These are phyloP conservation scores for Drosophila yooni DNA, from an alignment of 2,888 invertebrate species.

Conservation along the genomic window DNA sequence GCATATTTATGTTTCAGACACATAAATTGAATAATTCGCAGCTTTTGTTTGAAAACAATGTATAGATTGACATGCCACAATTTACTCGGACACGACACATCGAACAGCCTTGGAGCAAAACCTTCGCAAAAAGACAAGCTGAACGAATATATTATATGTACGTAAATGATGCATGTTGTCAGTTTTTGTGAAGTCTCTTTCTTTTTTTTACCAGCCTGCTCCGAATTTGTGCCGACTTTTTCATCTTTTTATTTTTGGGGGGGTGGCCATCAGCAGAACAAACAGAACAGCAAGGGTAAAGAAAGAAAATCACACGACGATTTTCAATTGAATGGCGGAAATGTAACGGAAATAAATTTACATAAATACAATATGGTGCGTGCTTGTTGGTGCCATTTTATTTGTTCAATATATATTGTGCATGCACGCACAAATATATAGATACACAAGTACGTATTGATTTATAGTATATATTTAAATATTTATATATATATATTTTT, in stretches of 20 bases:
- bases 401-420: slow-evolving; percentile 68
- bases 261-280: slow-evolving; percentile 29
- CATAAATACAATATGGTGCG: slow-evolving; percentile 81
- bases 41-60: slow-evolving; percentile 28
- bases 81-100: slow-evolving; percentile 34
- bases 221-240: slow-evolving; percentile 34
- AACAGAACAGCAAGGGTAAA: slow-evolving; percentile 44
- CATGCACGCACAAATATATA: slow-evolving; percentile 51
- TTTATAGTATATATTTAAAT: slow-evolving; percentile 49
- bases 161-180: slow-evolving; percentile 57
- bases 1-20: slow-evolving; percentile 6
- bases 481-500: slow-evolving; percentile 10
- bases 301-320: slow-evolving; percentile 75
- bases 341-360: slow-evolving; percentile 82
- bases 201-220: slow-evolving; percentile 39
- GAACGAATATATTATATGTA: slow-evolving; percentile 44
- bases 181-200: slow-evolving; percentile 48
- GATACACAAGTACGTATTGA: slow-evolving; percentile 72
- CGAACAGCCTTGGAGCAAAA: slow-evolving; percentile 16
- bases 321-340: slow-evolving; percentile 80
- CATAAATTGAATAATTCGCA: slow-evolving; percentile 40
- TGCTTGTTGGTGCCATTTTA: slow-evolving; percentile 78
- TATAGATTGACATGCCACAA: slow-evolving; percentile 54
- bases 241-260: slow-evolving; percentile 2
- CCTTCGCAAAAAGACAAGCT: slow-evolving; percentile 18